A percentile compares a stretch with the other conserved stretches of the same genome.
phyloP scores from a whole-genome alignment of 2,113 vertebrate species.

The Xiphias gladius region DNA sequence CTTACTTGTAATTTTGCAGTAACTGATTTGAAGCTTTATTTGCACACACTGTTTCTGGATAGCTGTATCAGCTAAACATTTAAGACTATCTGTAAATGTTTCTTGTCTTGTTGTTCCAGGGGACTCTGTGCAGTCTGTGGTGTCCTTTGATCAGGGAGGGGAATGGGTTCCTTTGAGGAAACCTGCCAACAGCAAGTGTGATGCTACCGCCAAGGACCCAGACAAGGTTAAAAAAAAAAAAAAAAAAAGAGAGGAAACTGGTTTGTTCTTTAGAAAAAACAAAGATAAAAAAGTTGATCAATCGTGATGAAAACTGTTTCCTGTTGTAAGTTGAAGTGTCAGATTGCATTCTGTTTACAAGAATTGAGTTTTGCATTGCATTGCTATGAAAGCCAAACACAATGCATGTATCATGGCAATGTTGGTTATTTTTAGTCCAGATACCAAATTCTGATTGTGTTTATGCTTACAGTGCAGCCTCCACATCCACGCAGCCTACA shows the following conservation, averaged over 20 bases:
- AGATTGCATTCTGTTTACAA: too few species aligned
- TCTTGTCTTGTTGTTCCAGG: conserved; percentile 76
- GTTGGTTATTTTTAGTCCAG: neutral
- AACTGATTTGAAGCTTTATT: neutral
- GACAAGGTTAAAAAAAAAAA: conserved; percentile 79
- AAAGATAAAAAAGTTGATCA: neutral
- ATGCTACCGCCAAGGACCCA: conserved; percentile 88
- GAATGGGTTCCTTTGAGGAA: conserved; percentile 90
- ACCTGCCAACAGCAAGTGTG: conserved; percentile 89
- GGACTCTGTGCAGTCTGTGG: conserved; percentile 90
- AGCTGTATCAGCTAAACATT: neutral
- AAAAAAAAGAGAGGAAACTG: neutral
- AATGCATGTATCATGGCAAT: neutral
- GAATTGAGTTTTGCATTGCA: neutral
- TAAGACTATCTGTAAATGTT: neutral
- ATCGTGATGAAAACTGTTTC: neutral
- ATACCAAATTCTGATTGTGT: conserved; percentile 27
- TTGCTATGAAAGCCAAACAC: too few species aligned
- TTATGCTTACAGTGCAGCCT: conserved; percentile 90
- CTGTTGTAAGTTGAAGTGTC: too few species aligned
- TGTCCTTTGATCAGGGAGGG: conserved; percentile 93
- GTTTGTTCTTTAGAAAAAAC: neutral
- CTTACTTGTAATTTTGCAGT: neutral
- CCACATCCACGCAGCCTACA: conserved; percentile 94
- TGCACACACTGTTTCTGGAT: neutral